Evolutionary conservation across 35 echinoderm and acorn worm species (phyloP).

Genomic region (Acanthaster planci): DNA sequence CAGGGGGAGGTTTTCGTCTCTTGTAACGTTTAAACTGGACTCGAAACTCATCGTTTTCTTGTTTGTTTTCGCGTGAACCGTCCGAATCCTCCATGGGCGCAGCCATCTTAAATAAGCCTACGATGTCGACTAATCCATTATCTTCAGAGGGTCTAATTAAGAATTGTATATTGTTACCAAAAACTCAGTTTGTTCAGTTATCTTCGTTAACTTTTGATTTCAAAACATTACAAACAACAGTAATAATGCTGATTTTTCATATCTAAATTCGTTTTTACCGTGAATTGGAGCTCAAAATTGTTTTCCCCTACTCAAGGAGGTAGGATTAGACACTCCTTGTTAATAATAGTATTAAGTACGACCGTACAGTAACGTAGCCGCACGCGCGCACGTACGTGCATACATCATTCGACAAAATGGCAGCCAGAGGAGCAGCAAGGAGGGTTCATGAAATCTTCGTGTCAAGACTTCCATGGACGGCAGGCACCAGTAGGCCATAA

Average conservation of each 20-base stretch:
- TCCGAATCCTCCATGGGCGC: slow-evolving; percentile 25
- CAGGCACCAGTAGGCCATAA: slow-evolving; percentile 38
- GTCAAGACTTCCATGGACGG: slow-evolving; percentile 59
- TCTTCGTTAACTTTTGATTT: too few species aligned
- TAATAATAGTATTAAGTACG: too few species aligned
- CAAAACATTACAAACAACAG: too few species aligned
- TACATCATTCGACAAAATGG: slow-evolving; percentile 35
- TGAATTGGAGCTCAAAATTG: too few species aligned
- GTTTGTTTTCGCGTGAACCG: neutral
- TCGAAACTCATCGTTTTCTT: slow-evolving; percentile 48
- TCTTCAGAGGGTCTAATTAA: neutral
- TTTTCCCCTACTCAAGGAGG: too few species aligned
- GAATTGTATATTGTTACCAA: too few species aligned
- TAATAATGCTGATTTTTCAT: too few species aligned
- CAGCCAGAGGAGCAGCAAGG: slow-evolving; percentile 28
- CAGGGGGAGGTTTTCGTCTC: slow-evolving; percentile 44
- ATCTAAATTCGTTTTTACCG: too few species aligned
- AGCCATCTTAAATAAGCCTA: slow-evolving; percentile 47
- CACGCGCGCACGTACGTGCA: neutral
- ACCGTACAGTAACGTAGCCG: too few species aligned
- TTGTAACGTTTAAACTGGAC: slow-evolving; percentile 66
- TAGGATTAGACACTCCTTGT: too few species aligned
- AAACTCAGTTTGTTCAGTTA: too few species aligned
- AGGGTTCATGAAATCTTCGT: slow-evolving; percentile 48
- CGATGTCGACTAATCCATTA: neutral